These are phyloP conservation scores for Triplophysa tibetana DNA, from an alignment of 2,113 vertebrate species.

Conservation along the genomic window DNA sequence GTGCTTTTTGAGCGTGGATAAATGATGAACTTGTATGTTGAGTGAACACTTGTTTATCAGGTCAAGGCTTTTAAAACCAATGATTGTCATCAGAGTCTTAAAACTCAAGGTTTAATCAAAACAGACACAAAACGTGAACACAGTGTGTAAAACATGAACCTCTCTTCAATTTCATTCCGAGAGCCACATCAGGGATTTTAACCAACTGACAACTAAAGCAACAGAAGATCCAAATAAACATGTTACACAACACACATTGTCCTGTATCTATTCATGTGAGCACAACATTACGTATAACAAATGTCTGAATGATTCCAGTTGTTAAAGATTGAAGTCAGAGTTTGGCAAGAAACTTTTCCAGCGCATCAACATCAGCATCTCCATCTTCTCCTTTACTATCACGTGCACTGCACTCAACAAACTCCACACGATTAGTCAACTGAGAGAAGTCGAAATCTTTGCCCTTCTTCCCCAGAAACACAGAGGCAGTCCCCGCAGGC, in stretches of 20 bases:
- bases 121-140: background rate
- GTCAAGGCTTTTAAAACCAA: too few species aligned
- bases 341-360: conserved; percentile 86
- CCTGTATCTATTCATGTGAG: too few species aligned
- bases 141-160: background rate
- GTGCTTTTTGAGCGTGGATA: too few species aligned
- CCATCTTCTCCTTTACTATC: conserved; percentile 78
- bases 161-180: background rate
- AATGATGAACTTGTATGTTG: too few species aligned
- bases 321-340: conserved; percentile 68
- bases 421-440: conserved; percentile 88
- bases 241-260: too few species aligned
- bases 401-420: conserved; percentile 89
- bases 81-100: too few species aligned
- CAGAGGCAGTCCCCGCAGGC: conserved; percentile 63
- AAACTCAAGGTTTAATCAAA: background rate
- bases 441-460: conserved; percentile 96
- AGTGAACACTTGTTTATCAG: too few species aligned
- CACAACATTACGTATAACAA: too few species aligned
- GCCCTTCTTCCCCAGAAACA: conserved; percentile 89
- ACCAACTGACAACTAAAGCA: too few species aligned
- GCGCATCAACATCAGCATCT: conserved; percentile 75
- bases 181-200: too few species aligned
- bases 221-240: too few species aligned
- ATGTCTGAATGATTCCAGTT: too few species aligned